These are phyloP conservation scores for Planococcus citri DNA, from an alignment of 1,140 invertebrate genomes.

Conservation along the genomic window DNA sequence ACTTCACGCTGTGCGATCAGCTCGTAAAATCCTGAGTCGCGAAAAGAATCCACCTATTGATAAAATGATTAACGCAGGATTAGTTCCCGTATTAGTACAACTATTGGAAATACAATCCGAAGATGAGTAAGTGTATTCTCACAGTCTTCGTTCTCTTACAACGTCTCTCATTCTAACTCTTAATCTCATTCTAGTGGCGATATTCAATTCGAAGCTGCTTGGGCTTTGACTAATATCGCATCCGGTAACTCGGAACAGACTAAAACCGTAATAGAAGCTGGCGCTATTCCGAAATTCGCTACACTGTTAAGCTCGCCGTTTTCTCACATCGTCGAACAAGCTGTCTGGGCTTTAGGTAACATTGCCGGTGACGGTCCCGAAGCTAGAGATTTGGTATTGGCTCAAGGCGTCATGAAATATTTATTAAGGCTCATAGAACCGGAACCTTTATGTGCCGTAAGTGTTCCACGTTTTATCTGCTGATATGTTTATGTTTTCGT, in stretches of 20 bases:
- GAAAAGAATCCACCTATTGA: constrained; percentile 92
- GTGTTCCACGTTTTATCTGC: not conserved
- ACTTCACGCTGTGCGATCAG: constrained; percentile 42
- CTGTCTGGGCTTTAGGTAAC: constrained; percentile 95
- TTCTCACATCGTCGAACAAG: constrained; percentile 80
- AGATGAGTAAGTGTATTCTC: constrained; percentile 17
- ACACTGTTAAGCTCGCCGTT: constrained; percentile 56
- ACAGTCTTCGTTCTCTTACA: not conserved
- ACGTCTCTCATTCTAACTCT: not conserved
- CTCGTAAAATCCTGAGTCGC: constrained; percentile 78
- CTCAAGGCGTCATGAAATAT: constrained; percentile 46
- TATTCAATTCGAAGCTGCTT: constrained; percentile 93
- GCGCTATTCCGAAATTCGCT: constrained; percentile 77
- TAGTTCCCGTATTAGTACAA: constrained; percentile 72
- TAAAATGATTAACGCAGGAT: constrained; percentile 68
- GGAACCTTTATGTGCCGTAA: constrained; percentile 28
- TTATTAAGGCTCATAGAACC: constrained; percentile 52
- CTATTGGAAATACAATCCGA: constrained; percentile 36
- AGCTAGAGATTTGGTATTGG: constrained; percentile 61
- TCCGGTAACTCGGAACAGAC: constrained; percentile 57
- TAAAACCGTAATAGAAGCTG: constrained; percentile 51
- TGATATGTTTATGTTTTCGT: not conserved
- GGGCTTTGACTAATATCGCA: constrained; percentile 97
- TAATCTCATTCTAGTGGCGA: constrained; percentile 46
- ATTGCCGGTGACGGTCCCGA: constrained; percentile 81